Evolutionary conservation across 92 coral and sea anemone genomes (phyloP).

Genomic region (Heteractis magnifica): DNA sequence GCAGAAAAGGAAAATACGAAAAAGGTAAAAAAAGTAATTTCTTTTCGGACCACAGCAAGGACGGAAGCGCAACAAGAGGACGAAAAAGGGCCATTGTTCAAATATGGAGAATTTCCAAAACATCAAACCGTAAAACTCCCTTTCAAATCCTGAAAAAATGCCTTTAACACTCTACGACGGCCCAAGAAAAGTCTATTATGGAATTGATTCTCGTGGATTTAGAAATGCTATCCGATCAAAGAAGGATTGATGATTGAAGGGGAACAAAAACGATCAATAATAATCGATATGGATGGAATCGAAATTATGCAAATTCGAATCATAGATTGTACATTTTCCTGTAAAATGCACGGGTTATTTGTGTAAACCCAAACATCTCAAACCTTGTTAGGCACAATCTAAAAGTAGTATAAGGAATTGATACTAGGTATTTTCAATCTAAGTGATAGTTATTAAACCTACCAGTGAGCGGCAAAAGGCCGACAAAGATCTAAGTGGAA

Average conservation of each 20-base stretch:
- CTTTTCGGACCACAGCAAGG: neutral
- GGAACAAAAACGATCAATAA: neutral
- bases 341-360: neutral
- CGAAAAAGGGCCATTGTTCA: conserved; percentile 29
- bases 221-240: neutral
- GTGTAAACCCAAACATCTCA: neutral
- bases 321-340: conserved; percentile 27
- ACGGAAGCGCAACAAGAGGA: neutral
- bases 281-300: neutral
- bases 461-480: conserved; percentile 99
- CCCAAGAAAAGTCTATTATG: neutral
- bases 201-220: neutral
- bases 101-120: conserved; percentile 38
- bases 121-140: conserved; percentile 15
- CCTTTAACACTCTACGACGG: neutral
- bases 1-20: neutral
- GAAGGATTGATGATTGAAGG: neutral
- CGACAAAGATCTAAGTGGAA: conserved; percentile 98
- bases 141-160: neutral
- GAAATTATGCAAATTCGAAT: conserved; percentile 25
- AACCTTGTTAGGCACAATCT: neutral
- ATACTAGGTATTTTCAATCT: neutral
- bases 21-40: neutral
- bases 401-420: neutral
- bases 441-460: conserved; percentile 26